phyloP scores from a whole-genome alignment of 2,797 vertebrate species.

The Syngnathus acus region DNA sequence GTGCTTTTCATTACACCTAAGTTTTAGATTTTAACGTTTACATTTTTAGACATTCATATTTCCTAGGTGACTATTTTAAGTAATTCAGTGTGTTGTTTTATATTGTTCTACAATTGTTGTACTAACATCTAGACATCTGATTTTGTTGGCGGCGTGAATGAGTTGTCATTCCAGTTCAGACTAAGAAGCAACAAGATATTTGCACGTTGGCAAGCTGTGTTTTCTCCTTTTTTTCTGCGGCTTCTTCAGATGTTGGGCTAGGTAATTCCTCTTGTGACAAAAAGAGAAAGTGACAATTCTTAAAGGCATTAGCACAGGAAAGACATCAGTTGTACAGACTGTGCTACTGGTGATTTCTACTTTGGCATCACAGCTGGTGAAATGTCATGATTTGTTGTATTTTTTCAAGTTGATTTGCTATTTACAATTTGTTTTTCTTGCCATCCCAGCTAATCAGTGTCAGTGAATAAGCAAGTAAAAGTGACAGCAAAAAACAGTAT shows the following conservation, averaged over 20 bases:
- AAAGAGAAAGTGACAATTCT: conserved; percentile 28
- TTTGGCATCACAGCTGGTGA: conserved; percentile 44
- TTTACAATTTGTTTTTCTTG: background rate
- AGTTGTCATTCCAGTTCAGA: conserved; percentile 42
- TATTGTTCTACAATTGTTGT: too few species aligned
- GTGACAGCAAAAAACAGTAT: conserved; percentile 27
- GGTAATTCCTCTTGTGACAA: conserved; percentile 12
- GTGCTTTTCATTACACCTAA: too few species aligned
- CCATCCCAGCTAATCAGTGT: conserved; percentile 36
- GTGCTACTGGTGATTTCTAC: conserved; percentile 26
- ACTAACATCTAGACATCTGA: conserved; percentile 24
- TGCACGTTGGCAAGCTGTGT: conserved; percentile 21
- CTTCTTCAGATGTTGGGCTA: conserved; percentile 5
- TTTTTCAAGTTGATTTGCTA: conserved; percentile 3
- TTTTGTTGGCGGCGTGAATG: conserved; percentile 42
- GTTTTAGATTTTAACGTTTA: too few species aligned
- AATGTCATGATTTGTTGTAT: conserved; percentile 38
- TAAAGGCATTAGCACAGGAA: background rate
- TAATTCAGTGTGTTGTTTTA: too few species aligned
- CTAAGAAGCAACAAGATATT: conserved; percentile 25
- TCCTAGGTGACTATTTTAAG: too few species aligned
- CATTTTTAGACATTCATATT: too few species aligned
- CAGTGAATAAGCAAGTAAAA: conserved; percentile 31
- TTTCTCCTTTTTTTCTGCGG: background rate
- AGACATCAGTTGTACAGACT: background rate